Conservation (phyloP, 2,113 vertebrate genomes). For the Istiophorus platypterus region DNA sequence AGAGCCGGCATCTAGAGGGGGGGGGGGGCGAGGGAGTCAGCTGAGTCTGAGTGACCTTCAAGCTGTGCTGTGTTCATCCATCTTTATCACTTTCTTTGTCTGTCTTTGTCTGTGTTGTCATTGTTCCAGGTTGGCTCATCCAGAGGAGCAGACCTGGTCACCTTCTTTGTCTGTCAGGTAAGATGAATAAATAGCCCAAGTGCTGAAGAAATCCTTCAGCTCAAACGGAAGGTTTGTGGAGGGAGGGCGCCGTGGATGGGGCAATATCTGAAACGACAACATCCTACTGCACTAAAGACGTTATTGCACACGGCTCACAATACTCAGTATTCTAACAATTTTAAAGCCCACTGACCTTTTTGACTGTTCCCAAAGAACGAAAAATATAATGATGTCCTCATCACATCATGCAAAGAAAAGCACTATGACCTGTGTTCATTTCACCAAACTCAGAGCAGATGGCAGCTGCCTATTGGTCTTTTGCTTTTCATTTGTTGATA, state of each 20-base stretch:
- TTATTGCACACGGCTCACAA: background rate
- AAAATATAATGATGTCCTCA: no score
- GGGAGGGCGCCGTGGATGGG: background rate
- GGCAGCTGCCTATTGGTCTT: no score
- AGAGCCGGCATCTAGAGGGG: background rate
- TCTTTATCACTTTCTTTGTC: constrained; percentile 2
- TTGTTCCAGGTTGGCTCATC: background rate
- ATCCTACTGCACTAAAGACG: background rate
- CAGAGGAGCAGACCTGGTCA: constrained; percentile 9
- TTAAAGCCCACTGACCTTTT: background rate
- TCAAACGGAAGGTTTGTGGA: constrained; percentile 6
- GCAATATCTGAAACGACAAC: constrained; percentile 22
- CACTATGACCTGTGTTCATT: no score
- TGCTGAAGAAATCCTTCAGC: constrained; percentile 21
- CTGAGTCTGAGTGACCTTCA: constrained; percentile 27
- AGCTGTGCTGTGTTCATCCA: constrained; percentile 8
- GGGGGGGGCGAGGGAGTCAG: background rate
- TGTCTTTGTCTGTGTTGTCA: background rate
- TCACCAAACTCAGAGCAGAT: no score
- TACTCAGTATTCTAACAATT: background rate
- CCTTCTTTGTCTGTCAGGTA: constrained; percentile 43
- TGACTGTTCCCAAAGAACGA: no score
- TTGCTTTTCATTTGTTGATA: no score
- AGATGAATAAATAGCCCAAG: constrained; percentile 41
- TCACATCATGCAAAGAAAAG: no score